phyloP scores from a whole-genome alignment of 2,113 vertebrate genomes.

The Archilochus colubris region DNA sequence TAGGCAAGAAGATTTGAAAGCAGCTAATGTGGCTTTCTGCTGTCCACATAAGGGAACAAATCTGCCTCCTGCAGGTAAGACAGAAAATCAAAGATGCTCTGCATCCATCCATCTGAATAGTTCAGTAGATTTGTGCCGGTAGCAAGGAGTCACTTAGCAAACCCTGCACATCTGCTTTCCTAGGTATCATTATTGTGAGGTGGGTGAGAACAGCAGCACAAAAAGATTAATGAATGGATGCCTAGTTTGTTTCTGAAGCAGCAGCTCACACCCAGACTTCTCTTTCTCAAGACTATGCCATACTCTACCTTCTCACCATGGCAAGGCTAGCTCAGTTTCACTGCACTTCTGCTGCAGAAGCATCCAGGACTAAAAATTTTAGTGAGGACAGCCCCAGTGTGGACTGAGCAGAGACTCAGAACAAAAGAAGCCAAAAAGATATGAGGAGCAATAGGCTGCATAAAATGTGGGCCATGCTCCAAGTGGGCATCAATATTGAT shows the following conservation, averaged over 20 bases:
- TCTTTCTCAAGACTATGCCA: background rate
- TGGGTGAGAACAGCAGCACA: background rate
- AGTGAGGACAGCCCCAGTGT: background rate
- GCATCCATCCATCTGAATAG: background rate
- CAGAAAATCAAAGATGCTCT: background rate
- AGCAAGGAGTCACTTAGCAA: background rate
- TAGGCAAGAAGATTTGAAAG: background rate
- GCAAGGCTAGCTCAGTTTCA: background rate
- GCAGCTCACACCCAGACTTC: background rate
- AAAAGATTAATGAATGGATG: background rate
- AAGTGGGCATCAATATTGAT: background rate
- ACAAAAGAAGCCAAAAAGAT: background rate
- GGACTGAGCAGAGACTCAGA: background rate
- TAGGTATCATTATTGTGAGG: accelerated
- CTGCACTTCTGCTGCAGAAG: background rate
- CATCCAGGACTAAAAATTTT: background rate
- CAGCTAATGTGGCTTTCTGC: background rate
- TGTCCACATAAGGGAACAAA: background rate
- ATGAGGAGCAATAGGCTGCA: background rate
- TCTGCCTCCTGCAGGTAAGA: background rate
- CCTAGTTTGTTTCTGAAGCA: background rate
- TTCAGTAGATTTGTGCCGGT: background rate
- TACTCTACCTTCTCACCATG: background rate
- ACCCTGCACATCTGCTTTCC: background rate
- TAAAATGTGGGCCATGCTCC: background rate